These are phyloP conservation scores for Coremacera marginata DNA, from an alignment of 2,888 invertebrate genomes.

Conservation along the genomic window DNA sequence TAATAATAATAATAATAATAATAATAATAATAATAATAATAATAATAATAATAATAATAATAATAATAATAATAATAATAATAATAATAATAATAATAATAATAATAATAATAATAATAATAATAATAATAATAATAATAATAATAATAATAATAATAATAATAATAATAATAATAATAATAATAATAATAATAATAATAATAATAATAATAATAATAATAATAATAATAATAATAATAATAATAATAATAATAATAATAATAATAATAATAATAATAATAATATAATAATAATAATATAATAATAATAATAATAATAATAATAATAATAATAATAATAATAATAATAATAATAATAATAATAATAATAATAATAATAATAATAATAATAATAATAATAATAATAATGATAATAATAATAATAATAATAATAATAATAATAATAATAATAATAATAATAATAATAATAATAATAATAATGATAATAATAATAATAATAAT, in stretches of 20 bases:
- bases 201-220: slow-evolving; percentile 14
- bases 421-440: slow-evolving; percentile 18
- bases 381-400: slow-evolving; percentile 21
- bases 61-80: slow-evolving; percentile 20
- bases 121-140: slow-evolving; percentile 9
- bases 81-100: slow-evolving; percentile 14
- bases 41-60: slow-evolving; percentile 16
- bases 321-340: too few relatives aligned
- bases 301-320: slow-evolving; percentile 18
- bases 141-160: slow-evolving; percentile 10
- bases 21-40: slow-evolving; percentile 11
- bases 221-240: slow-evolving; percentile 8
- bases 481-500: slow-evolving; percentile 19
- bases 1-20: slow-evolving; percentile 13
- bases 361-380: slow-evolving; percentile 21
- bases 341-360: slow-evolving; percentile 18
- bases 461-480: slow-evolving; percentile 16
- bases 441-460: slow-evolving; percentile 21
- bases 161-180: slow-evolving; percentile 16
- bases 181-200: slow-evolving; percentile 2
- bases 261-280: slow-evolving; percentile 16
- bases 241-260: slow-evolving; percentile 19
- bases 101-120: slow-evolving; percentile 13
- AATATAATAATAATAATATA: slow-evolving; percentile 10
- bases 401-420: slow-evolving; percentile 19